Evolutionary conservation across 2,888 invertebrate species (phyloP).

Genomic region (Cheilosia vulpina): DNA sequence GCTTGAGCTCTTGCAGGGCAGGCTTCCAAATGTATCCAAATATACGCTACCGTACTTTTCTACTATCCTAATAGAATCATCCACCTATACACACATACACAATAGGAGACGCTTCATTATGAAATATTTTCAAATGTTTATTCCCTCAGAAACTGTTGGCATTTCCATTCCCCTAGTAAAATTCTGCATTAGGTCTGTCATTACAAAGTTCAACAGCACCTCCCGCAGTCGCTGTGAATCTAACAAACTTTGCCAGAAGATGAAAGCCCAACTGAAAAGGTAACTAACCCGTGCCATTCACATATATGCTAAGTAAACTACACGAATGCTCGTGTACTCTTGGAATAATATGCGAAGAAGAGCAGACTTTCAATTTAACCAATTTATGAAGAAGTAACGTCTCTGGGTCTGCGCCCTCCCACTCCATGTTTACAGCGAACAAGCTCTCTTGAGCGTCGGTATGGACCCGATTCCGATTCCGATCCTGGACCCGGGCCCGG

Average conservation of each 20-base stretch:
- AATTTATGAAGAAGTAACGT: slow-evolving; percentile 70
- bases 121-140: slow-evolving; percentile 8
- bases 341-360: slow-evolving; percentile 42
- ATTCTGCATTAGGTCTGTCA: slow-evolving; percentile 55
- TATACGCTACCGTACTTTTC: too few relatives aligned
- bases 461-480: slow-evolving; percentile 2
- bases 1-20: too few relatives aligned
- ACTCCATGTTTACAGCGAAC: not conserved
- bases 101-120: not conserved
- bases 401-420: not conserved
- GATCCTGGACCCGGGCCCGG: not conserved
- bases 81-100: not conserved
- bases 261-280: slow-evolving; percentile 62
- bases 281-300: slow-evolving; percentile 68
- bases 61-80: not conserved
- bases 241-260: slow-evolving; percentile 53
- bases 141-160: slow-evolving; percentile 38
- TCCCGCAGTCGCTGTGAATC: slow-evolving; percentile 20
- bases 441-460: not conserved
- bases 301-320: slow-evolving; percentile 57
- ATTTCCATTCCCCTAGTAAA: slow-evolving; percentile 56
- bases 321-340: slow-evolving; percentile 46
- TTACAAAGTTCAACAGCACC: slow-evolving; percentile 53
- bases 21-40: too few relatives aligned
- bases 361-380: slow-evolving; percentile 73